These are phyloP conservation scores for Ennomos quercinarius DNA, from an alignment of 2,888 invertebrate species.

Conservation along the genomic window DNA sequence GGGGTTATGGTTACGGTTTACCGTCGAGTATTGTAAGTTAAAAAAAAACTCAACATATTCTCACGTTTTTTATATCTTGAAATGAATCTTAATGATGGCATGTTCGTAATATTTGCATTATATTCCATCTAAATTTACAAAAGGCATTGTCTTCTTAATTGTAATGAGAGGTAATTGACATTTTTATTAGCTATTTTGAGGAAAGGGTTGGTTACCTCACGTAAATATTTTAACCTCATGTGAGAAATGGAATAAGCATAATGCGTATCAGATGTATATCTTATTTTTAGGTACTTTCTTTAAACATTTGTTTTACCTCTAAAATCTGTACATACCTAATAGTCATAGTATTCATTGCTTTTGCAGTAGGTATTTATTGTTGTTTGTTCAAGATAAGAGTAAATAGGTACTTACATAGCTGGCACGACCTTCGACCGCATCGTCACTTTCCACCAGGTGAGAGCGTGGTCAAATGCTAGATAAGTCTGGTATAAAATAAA, in stretches of 20 bases:
- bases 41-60: conserved; percentile 4
- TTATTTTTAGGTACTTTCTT: background rate
- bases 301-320: too few species aligned
- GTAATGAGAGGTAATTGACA: conserved; percentile 32
- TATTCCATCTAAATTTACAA: conserved; percentile 16
- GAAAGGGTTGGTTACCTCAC: conserved; percentile 13
- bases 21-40: too few species aligned
- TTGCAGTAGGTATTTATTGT: conserved; percentile 1
- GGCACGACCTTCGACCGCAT: too few species aligned
- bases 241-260: conserved; percentile 5
- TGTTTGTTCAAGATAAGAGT: too few species aligned
- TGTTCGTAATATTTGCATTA: conserved; percentile 28
- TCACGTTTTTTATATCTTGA: conserved; percentile 20
- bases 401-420: too few species aligned
- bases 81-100: conserved; percentile 22
- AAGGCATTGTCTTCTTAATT: conserved; percentile 25
- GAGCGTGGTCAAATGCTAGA: too few species aligned
- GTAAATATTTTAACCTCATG: conserved; percentile 6
- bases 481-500: too few species aligned
- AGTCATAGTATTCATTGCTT: background rate
- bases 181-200: conserved; percentile 30
- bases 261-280: background rate
- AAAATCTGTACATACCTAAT: too few species aligned
- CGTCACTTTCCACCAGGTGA: too few species aligned
- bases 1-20: too few species aligned